These are phyloP conservation scores for Myotis yumanensis DNA, from an alignment of 2,113 vertebrate genomes.

Conservation along the genomic window DNA sequence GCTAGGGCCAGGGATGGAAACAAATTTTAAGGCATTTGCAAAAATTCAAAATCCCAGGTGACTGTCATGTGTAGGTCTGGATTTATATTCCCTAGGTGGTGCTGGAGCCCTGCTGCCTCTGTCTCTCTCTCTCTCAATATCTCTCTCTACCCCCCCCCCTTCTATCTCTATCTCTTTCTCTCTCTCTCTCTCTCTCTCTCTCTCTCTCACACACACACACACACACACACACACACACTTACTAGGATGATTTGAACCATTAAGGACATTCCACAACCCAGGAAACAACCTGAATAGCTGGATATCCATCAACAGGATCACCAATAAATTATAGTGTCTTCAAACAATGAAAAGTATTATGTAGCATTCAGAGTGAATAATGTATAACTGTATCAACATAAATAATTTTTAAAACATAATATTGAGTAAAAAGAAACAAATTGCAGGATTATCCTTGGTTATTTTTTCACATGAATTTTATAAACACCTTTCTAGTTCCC, in stretches of 20 bases:
- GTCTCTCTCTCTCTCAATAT: not conserved
- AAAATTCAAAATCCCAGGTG: conserved; percentile 33
- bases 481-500: not conserved
- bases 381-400: not conserved
- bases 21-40: not conserved
- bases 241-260: not conserved
- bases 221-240: not conserved
- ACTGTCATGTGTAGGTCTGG: not conserved
- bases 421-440: conserved; percentile 51
- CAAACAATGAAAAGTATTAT: not conserved
- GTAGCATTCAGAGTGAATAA: not conserved
- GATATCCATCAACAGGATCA: not conserved
- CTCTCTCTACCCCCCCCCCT: not conserved
- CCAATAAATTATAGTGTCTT: not conserved
- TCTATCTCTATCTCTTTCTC: too few species aligned
- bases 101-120: not conserved
- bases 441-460: not conserved
- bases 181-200: not conserved
- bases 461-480: conserved; percentile 50
- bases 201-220: not conserved
- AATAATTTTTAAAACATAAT: not conserved
- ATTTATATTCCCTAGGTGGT: not conserved
- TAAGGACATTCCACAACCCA: not conserved
- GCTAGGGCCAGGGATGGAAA: not conserved
- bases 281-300: not conserved